Conservation (phyloP, 2,113 vertebrate species). For the Tricholaema leucomelas region DNA sequence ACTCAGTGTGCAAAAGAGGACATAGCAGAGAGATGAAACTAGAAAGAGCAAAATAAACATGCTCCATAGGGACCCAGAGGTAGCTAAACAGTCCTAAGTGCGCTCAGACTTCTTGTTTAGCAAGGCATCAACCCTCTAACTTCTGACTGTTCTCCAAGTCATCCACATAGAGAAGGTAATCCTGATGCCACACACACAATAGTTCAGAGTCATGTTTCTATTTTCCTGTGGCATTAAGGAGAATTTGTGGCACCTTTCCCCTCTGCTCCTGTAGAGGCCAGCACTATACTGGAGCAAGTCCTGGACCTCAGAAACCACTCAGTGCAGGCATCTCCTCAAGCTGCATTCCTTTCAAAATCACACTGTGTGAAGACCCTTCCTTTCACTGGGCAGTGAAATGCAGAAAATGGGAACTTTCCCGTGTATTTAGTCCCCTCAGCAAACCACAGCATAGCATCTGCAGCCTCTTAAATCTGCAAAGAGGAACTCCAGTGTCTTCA, state of each 20-base stretch:
- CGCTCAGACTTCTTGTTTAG: not conserved
- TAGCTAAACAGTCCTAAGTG: not conserved
- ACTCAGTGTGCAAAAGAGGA: not conserved
- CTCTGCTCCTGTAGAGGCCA: not conserved
- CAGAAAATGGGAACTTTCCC: not conserved
- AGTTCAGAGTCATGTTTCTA: not conserved
- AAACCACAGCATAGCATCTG: not conserved
- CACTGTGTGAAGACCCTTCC: rapidly evolving
- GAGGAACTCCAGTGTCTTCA: not conserved
- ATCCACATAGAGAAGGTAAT: not conserved
- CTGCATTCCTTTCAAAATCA: not conserved
- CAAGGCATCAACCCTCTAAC: not conserved
- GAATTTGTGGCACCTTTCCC: not conserved
- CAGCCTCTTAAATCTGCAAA: not conserved
- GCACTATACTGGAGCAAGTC: not conserved
- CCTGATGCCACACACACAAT: not conserved
- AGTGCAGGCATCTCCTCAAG: not conserved
- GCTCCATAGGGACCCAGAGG: not conserved
- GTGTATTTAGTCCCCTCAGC: not conserved
- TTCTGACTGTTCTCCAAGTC: not conserved
- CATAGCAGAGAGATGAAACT: not conserved
- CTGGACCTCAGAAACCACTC: not conserved
- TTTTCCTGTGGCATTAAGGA: not conserved
- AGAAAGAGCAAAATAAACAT: not conserved
- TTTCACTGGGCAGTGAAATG: not conserved